Percentiles rank a stretch among this genome's conserved stretches.
Evolutionary conservation across 2,797 vertebrate genomes (phyloP).

Genomic region (Gobionotothen gibberifrons): DNA sequence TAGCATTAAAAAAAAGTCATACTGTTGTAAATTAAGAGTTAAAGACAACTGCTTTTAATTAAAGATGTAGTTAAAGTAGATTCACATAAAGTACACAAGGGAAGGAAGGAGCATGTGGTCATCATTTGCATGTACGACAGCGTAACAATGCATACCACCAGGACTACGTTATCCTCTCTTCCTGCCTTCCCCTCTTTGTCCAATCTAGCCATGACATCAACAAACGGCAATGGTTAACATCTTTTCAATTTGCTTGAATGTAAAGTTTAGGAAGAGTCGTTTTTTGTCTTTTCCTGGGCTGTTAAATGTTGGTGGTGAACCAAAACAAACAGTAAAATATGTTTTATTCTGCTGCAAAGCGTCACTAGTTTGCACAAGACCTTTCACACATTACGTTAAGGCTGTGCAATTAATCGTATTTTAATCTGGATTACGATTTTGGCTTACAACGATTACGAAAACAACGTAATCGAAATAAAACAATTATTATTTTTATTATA

Average conservation of each 20-base stretch:
- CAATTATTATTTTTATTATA: too few relatives aligned
- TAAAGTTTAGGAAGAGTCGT: background rate
- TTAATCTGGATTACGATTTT: too few relatives aligned
- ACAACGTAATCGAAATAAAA: too few relatives aligned
- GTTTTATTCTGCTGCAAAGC: background rate
- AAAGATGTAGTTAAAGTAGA: slow-evolving; percentile 14
- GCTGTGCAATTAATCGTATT: too few relatives aligned
- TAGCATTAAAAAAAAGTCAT: background rate
- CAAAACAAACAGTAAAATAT: background rate
- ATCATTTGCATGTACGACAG: slow-evolving; percentile 42
- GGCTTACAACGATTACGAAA: too few relatives aligned
- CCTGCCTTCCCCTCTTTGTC: background rate
- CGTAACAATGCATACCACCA: slow-evolving; percentile 46
- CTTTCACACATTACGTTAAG: background rate
- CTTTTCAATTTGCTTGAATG: background rate
- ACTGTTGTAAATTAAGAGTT: slow-evolving; percentile 14
- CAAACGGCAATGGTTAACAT: slow-evolving; percentile 14
- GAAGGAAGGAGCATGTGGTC: slow-evolving; percentile 52
- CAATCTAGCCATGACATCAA: slow-evolving; percentile 31
- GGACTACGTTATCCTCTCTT: slow-evolving; percentile 21
- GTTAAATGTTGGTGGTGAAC: background rate
- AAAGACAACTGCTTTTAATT: slow-evolving; percentile 43
- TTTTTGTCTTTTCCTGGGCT: background rate
- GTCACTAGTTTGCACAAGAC: background rate
- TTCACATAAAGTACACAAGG: slow-evolving; percentile 42